These are phyloP conservation scores for Dendrolimus punctatus DNA, from an alignment of 1,140 invertebrate species.

Conservation along the genomic window DNA sequence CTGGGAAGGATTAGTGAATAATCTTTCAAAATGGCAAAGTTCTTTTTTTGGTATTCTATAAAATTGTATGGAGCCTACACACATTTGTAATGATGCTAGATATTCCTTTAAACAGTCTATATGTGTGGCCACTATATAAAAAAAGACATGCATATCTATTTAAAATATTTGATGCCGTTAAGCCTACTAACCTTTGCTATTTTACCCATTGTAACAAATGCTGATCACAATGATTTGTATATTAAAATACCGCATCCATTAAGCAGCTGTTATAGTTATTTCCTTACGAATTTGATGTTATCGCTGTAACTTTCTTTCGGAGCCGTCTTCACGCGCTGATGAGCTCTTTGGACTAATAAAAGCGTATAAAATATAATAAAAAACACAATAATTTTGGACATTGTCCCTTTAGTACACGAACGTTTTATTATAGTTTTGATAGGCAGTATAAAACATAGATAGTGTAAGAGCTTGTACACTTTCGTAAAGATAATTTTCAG, in stretches of 20 bases:
- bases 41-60: too few species aligned
- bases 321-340: slow-evolving; percentile 17
- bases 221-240: not conserved
- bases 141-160: too few species aligned
- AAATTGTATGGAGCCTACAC: too few species aligned
- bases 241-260: slow-evolving; percentile 12
- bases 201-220: too few species aligned
- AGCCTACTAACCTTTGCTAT: too few species aligned
- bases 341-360: slow-evolving; percentile 22
- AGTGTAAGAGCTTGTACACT: slow-evolving; percentile 6
- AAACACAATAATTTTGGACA: slow-evolving; percentile 18
- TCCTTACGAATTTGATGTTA: slow-evolving; percentile 13
- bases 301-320: slow-evolving; percentile 14
- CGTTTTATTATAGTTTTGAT: slow-evolving; percentile 4
- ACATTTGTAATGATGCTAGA: too few species aligned
- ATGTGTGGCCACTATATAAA: too few species aligned
- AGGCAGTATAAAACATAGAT: not conserved
- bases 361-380: slow-evolving; percentile 22
- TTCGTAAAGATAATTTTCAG: too few species aligned
- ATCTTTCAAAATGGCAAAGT: too few species aligned
- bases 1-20: too few species aligned
- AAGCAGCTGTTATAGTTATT: not conserved
- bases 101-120: too few species aligned
- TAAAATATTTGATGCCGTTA: too few species aligned
- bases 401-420: slow-evolving; percentile 6